Percentiles rank a stretch among this genome's conserved stretches.
phyloP scores from a whole-genome alignment of 2,888 invertebrate species.

The Dicyrtoma fusca region DNA sequence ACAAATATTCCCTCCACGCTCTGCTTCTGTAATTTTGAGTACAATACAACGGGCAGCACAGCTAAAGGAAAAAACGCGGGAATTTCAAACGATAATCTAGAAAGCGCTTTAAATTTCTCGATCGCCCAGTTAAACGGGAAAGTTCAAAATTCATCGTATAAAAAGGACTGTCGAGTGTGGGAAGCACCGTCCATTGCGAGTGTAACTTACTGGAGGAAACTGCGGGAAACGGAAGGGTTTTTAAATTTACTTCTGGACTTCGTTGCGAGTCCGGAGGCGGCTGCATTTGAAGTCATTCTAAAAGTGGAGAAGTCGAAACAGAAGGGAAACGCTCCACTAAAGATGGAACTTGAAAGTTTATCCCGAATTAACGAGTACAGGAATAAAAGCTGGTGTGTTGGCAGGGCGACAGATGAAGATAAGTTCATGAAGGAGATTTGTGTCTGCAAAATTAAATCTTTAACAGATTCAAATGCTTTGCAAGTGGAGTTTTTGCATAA shows the following conservation, averaged over 20 bases:
- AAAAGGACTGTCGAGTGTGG: conserved; percentile 11
- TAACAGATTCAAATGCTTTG: no score
- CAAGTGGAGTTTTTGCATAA: no score
- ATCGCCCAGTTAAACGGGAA: background rate
- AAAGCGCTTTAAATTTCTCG: no score
- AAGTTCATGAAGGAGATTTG: conserved; percentile 35
- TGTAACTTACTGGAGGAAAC: background rate
- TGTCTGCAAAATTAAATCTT: conserved; percentile 13
- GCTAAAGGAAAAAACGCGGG: no score
- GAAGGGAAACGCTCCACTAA: no score
- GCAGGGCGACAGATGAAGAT: conserved; percentile 12
- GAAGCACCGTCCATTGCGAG: background rate
- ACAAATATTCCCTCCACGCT: background rate
- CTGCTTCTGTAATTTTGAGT: conserved; percentile 28
- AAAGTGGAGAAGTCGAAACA: no score
- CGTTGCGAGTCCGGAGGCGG: no score
- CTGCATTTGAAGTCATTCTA: no score
- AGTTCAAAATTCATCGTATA: background rate
- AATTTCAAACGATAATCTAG: no score
- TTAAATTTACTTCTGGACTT: no score
- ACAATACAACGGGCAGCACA: no score
- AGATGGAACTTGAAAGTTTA: conserved; percentile 13
- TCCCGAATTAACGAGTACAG: conserved; percentile 25
- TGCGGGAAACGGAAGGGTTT: background rate
- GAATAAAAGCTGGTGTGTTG: conserved; percentile 31